Evolutionary conservation across 2,797 vertebrate genomes (phyloP), one percentile per base, ranked within the genome.

Genomic region (Hipposideros larvatus): DNA sequence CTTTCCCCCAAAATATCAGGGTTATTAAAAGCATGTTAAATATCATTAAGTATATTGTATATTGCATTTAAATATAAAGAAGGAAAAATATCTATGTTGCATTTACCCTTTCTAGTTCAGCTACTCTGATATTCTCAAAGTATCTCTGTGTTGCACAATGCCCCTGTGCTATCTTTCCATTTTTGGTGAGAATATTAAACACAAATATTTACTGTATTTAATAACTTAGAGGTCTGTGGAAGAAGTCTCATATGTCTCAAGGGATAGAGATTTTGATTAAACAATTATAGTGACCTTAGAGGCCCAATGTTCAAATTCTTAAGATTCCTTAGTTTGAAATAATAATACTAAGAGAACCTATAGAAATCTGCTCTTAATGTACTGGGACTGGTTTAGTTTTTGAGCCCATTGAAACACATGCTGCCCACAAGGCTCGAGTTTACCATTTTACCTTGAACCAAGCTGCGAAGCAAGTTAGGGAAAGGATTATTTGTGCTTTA

Each of bases 231-330:
- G 11, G 43, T 16, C 48, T 92, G 13, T 70, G 37, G 14, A 43
- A 88, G 41, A 86, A 96, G 24, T n/a, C 70, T 24, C 19, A 51
- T 16, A 10, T 70, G 4, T 85, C n/a, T 75, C 63, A 55, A 78
- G 19, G 34, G 28, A 34, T 22, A 73, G 51, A 84, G 19, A 66
- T 79, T 94, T 95, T 95, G 18, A 75, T 78, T 94, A 87, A 90
- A 70, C 28, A 66, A 19, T 48, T 55, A 46, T 18, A 55, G 19
- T 78, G n/a, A 89, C 34, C 37, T 88, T 83, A 74, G 13, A 4
- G 31, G 24, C 43, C 53, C 11, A 82, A 4, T 28, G 21, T 80
- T 91, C 21, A 89, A 46, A 14, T 61, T 57, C 53, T 43, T 71
- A 79, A 65, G 37, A 21, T 79, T 90, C 73, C 90, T 1, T 87